Evolutionary conservation across 1,140 invertebrate species (phyloP), one percentile per base, ranked within the genome.

Genomic region (Drosophila virilis): DNA sequence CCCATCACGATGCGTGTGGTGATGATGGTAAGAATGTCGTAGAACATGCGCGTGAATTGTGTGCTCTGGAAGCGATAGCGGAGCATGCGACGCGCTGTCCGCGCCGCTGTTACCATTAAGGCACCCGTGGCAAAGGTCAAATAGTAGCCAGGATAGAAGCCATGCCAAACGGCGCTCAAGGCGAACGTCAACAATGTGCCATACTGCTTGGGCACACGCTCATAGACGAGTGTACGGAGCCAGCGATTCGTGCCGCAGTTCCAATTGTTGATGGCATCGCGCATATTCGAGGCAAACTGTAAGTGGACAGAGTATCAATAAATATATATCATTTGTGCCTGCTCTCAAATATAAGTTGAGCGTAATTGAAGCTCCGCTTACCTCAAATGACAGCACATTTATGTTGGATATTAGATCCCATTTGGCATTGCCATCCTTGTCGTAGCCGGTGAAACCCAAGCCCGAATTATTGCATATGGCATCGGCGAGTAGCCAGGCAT

Each of bases 81-180:
- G 92, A 98, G 98, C 80, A 95, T 93, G 22, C 96, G 96, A 64
- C 98, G 94, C 58, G 97, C 93, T 67, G 93, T 93, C 94, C 98
- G 95, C 32, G 97, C 95, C 15, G 96, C 96, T 55, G 96, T 93
- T 2, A 98, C 98, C 85, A 98, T 96, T 1, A 99, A 80, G 0
- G 97, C 97, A 10, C 96, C 98, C 32, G 95, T 96, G 32, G 97
- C 94, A 93, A 99, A 99, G 1, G 98, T 98, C 40, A 99, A 91
- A 92, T 99, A 99, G 93, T 99, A 99, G 10, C 98, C 98, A 6
- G 98, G 98, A 93, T 98, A 98, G 92, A 98, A 99, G 61, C 97
- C 98, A 93, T 99, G 98, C 98, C 98, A 99, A 22, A 99, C 90
- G 13, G 98, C 98, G 28, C 97, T 98, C 50, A 99, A 93, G 1